Percentiles rank a stretch among this genome's conserved stretches.
Evolutionary conservation across 1,140 invertebrate genomes (phyloP).

Genomic region (Eriocheir sinensis): DNA sequence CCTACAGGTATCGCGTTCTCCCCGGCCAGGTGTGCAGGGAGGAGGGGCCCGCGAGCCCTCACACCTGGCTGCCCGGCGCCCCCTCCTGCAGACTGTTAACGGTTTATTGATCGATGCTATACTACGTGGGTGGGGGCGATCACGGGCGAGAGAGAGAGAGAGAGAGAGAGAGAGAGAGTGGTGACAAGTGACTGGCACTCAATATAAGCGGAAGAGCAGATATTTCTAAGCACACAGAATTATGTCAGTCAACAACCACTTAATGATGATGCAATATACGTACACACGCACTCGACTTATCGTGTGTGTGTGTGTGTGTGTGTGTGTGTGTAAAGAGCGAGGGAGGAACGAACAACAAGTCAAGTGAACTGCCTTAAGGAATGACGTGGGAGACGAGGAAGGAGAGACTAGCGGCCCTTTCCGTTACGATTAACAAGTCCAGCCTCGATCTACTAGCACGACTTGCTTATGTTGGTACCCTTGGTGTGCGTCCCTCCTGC

Average conservation of each 20-base stretch:
- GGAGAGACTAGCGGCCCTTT: not conserved
- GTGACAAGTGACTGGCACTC: no score
- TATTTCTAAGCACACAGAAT: no score
- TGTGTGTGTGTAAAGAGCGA: not conserved
- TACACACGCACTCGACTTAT: no score
- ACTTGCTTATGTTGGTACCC: slow-evolving; percentile 22
- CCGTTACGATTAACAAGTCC: not conserved
- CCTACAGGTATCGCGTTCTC: not conserved
- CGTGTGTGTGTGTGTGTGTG: slow-evolving; percentile 4
- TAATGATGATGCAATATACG: no score
- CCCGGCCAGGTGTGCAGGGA: not conserved
- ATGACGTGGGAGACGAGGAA: not conserved
- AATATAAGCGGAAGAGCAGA: no score
- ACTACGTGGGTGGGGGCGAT: not conserved
- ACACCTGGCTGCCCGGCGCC: not conserved
- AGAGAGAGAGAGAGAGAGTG: not conserved
- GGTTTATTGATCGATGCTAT: not conserved
- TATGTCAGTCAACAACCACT: no score
- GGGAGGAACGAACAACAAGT: no score
- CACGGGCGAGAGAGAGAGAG: not conserved
- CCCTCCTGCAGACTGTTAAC: not conserved
- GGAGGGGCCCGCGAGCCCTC: slow-evolving; percentile 23
- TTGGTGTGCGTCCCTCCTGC: not conserved
- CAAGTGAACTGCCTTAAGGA: not conserved
- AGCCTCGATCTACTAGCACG: not conserved